Percentiles rank a stretch among this genome's conserved stretches.
Conservation (phyloP, 2,888 invertebrate species). For the Coleophora deauratella region DNA sequence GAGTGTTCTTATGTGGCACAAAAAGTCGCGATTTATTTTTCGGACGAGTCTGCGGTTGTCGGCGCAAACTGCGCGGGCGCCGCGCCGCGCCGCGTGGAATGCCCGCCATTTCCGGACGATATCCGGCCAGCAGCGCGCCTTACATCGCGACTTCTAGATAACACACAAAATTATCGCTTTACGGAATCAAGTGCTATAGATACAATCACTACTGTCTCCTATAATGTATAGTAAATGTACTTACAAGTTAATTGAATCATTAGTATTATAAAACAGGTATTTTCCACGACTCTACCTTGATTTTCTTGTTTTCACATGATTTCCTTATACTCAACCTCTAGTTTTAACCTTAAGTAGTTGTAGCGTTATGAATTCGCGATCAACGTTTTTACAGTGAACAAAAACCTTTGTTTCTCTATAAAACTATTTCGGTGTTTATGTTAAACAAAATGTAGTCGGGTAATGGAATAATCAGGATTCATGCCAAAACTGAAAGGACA, state of each 20-base stretch:
- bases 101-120: conserved; percentile 70
- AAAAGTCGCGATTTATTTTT: conserved; percentile 33
- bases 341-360: conserved; percentile 25
- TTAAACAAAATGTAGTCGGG: no score
- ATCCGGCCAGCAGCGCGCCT: conserved; percentile 58
- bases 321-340: no score
- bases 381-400: no score
- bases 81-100: conserved; percentile 66
- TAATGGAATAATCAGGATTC: no score
- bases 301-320: conserved; percentile 33
- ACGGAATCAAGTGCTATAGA: no score
- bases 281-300: conserved; percentile 33
- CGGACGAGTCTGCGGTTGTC: conserved; percentile 44
- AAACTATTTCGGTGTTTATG: no score
- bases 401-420: no score
- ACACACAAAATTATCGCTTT: conserved; percentile 26
- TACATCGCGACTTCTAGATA: conserved; percentile 41
- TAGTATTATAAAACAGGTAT: not conserved
- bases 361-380: not conserved
- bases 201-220: no score
- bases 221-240: no score
- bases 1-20: conserved; percentile 23
- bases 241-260: no score
- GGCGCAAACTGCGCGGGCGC: conserved; percentile 35
- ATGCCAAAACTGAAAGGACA: no score